Percentiles rank a stretch among this genome's conserved stretches.
Evolutionary conservation across 2,888 invertebrate genomes (phyloP).

Genomic region (Cosmia trapezina): DNA sequence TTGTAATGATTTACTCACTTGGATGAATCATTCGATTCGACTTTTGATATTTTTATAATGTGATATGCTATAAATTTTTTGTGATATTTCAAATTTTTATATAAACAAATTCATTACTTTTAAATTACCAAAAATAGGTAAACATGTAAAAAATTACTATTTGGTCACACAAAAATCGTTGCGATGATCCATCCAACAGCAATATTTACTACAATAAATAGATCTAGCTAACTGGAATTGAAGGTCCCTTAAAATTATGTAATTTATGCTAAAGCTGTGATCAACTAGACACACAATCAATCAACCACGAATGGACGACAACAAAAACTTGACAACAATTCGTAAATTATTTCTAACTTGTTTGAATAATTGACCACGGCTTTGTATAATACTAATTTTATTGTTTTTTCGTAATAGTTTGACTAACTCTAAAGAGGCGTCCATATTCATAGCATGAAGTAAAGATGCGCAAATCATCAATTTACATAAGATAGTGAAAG

Average conservation of each 20-base stretch:
- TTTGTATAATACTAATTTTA: conserved; percentile 87
- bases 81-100: conserved; percentile 85
- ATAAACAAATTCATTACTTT: conserved; percentile 82
- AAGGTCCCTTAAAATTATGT: conserved; percentile 91
- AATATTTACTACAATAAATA: conserved; percentile 89
- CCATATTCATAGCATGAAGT: conserved; percentile 88
- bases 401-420: conserved; percentile 85
- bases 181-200: conserved; percentile 84
- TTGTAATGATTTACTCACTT: conserved; percentile 84
- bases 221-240: conserved; percentile 90
- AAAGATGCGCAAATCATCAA: conserved; percentile 88
- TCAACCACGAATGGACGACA: conserved; percentile 58
- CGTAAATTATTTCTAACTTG: conserved; percentile 64
- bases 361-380: conserved; percentile 87
- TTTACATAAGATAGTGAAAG: conserved; percentile 85
- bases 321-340: conserved; percentile 63
- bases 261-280: conserved; percentile 86
- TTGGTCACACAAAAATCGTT: conserved; percentile 87
- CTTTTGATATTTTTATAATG: conserved; percentile 79
- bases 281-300: conserved; percentile 81
- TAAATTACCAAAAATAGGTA: conserved; percentile 85
- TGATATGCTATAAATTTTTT: conserved; percentile 89
- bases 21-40: conserved; percentile 81
- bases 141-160: conserved; percentile 88
- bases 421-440: conserved; percentile 90